phyloP scores from a whole-genome alignment of 2,888 invertebrate genomes.

The Theristus sp. region DNA sequence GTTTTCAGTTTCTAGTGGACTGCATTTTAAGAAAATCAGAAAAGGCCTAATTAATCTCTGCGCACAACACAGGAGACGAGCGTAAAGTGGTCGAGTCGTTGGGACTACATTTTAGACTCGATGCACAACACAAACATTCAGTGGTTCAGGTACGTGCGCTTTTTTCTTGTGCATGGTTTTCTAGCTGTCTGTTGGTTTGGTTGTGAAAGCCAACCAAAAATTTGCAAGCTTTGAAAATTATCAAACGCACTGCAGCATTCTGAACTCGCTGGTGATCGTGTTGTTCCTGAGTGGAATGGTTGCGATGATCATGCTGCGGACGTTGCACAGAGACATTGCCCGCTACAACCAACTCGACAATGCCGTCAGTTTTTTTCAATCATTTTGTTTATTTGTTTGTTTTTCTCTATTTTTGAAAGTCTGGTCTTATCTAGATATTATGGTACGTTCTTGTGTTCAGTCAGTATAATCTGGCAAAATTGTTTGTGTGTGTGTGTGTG shows the following conservation, averaged over 20 bases:
- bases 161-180: neutral
- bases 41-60: neutral
- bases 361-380: conserved; percentile 34
- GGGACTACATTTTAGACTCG: conserved; percentile 96
- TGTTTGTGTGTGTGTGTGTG: too few relatives aligned
- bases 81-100: conserved; percentile 89
- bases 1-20: too few relatives aligned
- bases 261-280: conserved; percentile 82
- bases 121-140: conserved; percentile 97
- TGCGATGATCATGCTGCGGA: conserved; percentile 90
- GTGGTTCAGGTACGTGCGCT: conserved; percentile 62
- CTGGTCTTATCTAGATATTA: too few relatives aligned
- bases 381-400: too few relatives aligned
- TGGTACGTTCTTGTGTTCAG: too few relatives aligned
- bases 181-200: neutral
- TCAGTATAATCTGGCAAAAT: too few relatives aligned
- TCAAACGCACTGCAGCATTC: conserved; percentile 46
- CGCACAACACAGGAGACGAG: conserved; percentile 19
- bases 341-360: conserved; percentile 69
- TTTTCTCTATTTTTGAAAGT: too few relatives aligned
- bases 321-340: conserved; percentile 92
- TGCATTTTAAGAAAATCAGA: too few relatives aligned
- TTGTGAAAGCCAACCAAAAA: neutral
- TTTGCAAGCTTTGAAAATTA: neutral
- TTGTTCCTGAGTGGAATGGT: conserved; percentile 86